These are phyloP conservation scores for Mythimna ferrago DNA, from an alignment of 2,888 invertebrate genomes.

Conservation along the genomic window DNA sequence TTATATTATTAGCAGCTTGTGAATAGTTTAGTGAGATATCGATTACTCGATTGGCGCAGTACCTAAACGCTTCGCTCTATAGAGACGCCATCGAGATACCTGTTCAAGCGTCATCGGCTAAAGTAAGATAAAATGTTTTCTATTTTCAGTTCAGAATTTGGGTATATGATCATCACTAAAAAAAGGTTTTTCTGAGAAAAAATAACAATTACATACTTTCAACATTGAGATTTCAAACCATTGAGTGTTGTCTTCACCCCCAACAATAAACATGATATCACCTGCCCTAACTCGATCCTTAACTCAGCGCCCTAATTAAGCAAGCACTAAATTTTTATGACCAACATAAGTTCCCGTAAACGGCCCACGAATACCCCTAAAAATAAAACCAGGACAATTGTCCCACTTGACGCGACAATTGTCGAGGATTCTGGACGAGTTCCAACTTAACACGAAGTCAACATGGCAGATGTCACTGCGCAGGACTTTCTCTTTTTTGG, in stretches of 20 bases:
- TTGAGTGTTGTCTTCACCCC: constrained; percentile 20
- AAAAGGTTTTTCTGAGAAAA: not conserved
- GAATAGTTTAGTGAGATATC: constrained; percentile 8
- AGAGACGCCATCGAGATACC: not conserved
- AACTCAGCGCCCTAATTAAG: constrained; percentile 56
- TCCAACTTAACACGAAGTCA: constrained; percentile 68
- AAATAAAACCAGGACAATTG: constrained; percentile 67
- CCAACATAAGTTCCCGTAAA: constrained; percentile 53
- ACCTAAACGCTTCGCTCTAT: not conserved
- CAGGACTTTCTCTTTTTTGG: constrained; percentile 63
- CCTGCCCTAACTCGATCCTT: constrained; percentile 28
- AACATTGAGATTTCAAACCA: not conserved
- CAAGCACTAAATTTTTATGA: constrained; percentile 59
- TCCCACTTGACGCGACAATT: constrained; percentile 62
- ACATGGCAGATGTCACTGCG: constrained; percentile 73
- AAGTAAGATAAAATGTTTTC: not conserved
- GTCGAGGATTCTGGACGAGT: constrained; percentile 70
- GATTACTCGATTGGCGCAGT: constrained; percentile 1
- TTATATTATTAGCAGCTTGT: constrained; percentile 9
- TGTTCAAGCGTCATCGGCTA: no score
- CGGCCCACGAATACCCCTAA: constrained; percentile 41
- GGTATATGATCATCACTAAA: not conserved
- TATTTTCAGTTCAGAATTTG: not conserved
- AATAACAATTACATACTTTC: not conserved
- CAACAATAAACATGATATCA: constrained; percentile 46